These are phyloP conservation scores for Sturnus vulgaris DNA, from an alignment of 2,113 vertebrate species.

Conservation along the genomic window DNA sequence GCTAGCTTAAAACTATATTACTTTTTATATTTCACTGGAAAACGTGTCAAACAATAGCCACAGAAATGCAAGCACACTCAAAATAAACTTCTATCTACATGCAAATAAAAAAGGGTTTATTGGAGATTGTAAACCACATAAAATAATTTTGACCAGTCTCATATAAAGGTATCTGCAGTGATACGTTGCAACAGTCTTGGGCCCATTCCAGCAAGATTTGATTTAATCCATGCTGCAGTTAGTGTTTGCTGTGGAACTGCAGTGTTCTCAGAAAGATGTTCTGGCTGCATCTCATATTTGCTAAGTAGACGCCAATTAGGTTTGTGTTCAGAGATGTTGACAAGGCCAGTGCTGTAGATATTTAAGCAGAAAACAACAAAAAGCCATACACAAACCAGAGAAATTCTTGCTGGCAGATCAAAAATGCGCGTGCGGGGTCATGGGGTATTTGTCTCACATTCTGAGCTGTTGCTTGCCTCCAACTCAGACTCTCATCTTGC, in stretches of 20 bases:
- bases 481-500: not conserved
- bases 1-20: not conserved
- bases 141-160: not conserved
- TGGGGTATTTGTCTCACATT: not conserved
- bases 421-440: not conserved
- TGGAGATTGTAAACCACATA: not conserved
- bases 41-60: not conserved
- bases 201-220: not conserved
- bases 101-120: not conserved
- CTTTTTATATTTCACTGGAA: not conserved
- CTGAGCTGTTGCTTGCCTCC: not conserved
- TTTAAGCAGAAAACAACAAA: not conserved
- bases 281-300: not conserved
- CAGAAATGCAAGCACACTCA: not conserved
- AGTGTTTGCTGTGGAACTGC: not conserved
- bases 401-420: not conserved
- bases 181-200: not conserved
- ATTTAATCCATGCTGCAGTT: not conserved
- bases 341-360: not conserved
- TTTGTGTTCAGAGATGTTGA: not conserved
- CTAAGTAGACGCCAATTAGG: not conserved
- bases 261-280: not conserved
- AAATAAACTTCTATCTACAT: not conserved
- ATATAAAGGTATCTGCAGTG: not conserved
- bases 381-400: not conserved